Conservation (phyloP, 2,113 vertebrate genomes). For the Ictidomys tridecemlineatus region DNA sequence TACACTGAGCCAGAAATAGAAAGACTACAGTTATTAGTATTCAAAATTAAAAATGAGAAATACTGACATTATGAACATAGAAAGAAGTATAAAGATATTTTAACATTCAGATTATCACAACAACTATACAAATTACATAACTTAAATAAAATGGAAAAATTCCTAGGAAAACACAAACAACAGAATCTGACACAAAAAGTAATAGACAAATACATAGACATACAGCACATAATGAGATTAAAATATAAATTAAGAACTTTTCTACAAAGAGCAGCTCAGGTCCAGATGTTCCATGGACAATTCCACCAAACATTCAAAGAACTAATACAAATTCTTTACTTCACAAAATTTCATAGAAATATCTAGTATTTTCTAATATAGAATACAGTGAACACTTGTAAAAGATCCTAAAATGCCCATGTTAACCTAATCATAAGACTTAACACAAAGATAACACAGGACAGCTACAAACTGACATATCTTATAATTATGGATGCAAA, state of each 20-base stretch:
- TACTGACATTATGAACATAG: not conserved
- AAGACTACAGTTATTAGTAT: not conserved
- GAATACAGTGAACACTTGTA: not conserved
- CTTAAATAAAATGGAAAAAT: not conserved
- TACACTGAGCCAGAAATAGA: not conserved
- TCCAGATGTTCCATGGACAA: not conserved
- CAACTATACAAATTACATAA: not conserved
- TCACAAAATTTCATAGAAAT: not conserved
- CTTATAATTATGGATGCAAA: not conserved
- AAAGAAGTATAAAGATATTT: not conserved
- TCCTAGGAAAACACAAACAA: not conserved
- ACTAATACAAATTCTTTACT: not conserved
- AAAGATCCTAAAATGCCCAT: not conserved
- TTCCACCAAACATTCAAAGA: not conserved
- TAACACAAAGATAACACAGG: not conserved
- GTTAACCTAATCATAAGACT: not conserved
- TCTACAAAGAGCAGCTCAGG: not conserved
- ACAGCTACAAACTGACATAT: not conserved
- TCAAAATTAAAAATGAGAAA: not conserved
- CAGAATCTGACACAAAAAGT: not conserved
- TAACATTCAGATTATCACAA: not conserved
- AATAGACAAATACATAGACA: not conserved
- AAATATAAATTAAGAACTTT: not conserved
- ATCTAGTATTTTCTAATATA: not conserved
- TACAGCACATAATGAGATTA: not conserved